These are phyloP conservation scores for Chrosomus eos DNA, from an alignment of 2,797 vertebrate genomes.

Conservation along the genomic window DNA sequence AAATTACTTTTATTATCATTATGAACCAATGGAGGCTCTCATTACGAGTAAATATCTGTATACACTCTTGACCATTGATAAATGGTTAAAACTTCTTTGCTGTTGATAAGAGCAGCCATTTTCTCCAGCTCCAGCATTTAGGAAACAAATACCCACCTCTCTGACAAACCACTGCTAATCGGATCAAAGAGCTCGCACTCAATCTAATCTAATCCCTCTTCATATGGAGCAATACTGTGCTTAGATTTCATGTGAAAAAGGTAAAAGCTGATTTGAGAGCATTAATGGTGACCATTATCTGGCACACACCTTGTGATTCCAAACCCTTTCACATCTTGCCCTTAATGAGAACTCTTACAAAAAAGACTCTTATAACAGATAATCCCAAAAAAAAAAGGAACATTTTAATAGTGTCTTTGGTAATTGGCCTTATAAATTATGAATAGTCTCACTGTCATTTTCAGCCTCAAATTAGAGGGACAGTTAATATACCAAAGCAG, in stretches of 20 bases:
- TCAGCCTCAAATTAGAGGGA: slow-evolving; percentile 16
- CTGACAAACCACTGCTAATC: slow-evolving; percentile 40
- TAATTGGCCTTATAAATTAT: slow-evolving; percentile 38
- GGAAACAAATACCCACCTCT: slow-evolving; percentile 53
- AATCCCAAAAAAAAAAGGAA: slow-evolving; percentile 22
- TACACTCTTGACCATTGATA: slow-evolving; percentile 23
- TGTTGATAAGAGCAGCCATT: slow-evolving; percentile 45
- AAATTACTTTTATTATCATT: slow-evolving; percentile 3
- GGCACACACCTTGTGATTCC: background rate
- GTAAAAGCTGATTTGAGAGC: slow-evolving; percentile 41
- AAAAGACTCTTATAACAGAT: background rate
- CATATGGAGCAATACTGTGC: slow-evolving; percentile 27
- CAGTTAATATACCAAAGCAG: slow-evolving; percentile 30
- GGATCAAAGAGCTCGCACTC: slow-evolving; percentile 22
- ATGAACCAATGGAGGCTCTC: background rate
- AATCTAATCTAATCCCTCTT: slow-evolving; percentile 17
- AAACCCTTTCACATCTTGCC: background rate
- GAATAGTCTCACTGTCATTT: slow-evolving; percentile 12
- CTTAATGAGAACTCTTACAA: background rate
- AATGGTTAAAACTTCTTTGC: slow-evolving; percentile 35
- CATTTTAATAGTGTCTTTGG: slow-evolving; percentile 2
- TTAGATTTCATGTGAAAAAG: slow-evolving; percentile 37
- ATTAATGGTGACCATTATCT: slow-evolving; percentile 31
- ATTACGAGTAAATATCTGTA: slow-evolving; percentile 14
- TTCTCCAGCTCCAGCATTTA: slow-evolving; percentile 44